Conservation (phyloP, 2,888 invertebrate genomes). For the Parapristionchus giblindavisi region DNA sequence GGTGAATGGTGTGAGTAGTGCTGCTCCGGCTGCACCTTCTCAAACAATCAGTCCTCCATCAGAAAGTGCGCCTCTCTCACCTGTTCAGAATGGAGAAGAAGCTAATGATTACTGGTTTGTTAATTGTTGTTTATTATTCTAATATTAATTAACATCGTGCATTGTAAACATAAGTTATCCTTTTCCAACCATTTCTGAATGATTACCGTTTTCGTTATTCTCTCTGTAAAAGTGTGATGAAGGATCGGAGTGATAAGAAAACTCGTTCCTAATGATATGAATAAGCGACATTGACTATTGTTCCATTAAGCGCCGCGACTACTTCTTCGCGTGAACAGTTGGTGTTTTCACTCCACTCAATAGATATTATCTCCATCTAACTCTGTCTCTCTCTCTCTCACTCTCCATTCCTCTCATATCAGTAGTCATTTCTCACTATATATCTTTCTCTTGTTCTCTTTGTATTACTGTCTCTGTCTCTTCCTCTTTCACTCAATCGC, state of each 20-base stretch:
- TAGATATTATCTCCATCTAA: conserved; percentile 10
- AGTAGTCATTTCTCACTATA: neutral
- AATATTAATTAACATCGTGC: neutral
- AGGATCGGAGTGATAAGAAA: neutral
- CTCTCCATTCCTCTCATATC: conserved; percentile 2
- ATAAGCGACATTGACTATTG: no score
- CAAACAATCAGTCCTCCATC: conserved; percentile 8
- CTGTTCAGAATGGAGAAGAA: conserved; percentile 32
- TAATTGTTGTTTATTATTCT: neutral
- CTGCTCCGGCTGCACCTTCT: neutral
- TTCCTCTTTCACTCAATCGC: neutral
- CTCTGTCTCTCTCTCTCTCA: conserved; percentile 3
- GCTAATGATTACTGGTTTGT: conserved; percentile 33
- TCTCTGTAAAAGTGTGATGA: no score
- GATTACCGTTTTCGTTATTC: no score
- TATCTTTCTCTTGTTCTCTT: neutral
- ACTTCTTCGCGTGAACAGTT: conserved; percentile 33
- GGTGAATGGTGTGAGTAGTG: conserved; percentile 9
- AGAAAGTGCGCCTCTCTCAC: conserved; percentile 32
- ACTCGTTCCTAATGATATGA: neutral
- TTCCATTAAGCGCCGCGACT: conserved; percentile 33
- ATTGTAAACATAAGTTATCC: neutral
- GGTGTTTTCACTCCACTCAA: conserved; percentile 27
- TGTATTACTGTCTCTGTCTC: neutral
- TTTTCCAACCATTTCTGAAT: no score